Base-by-base conservation (phyloP, 2,797 vertebrate species). In the Clarias laeviceps region DNA sequence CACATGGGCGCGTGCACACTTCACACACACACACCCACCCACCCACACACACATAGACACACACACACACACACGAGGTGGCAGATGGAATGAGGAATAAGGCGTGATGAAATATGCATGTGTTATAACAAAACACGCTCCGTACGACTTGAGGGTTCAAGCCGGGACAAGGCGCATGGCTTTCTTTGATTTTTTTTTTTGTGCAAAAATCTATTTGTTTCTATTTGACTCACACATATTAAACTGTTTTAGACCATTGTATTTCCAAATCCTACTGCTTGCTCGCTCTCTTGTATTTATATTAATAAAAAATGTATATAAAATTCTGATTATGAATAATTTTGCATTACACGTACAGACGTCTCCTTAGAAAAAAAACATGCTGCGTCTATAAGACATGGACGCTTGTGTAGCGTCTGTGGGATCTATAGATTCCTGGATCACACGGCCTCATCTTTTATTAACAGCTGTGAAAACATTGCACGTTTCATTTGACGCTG, bases 21-120 rank as follows among this genome's bases (percentile, higher is more conserved):
- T 54, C 50, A 32, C 65, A 66, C 64, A 40, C 37, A 45, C 45
- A 50, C 9, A 45, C 40, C 7, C 40, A 45, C 45, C 2, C 45
- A 29, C 72, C 20, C 54, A 40, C 61, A 18, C 24, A 27, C 77
- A 27, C 77, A 76, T 61, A 77, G 62, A 37, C 73, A 17, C 54
- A 62, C 56, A 8, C 80, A 86, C 74, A 45, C 83, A 82, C 85
- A 87, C 22, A 64, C 12, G 6, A 27, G 34, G 34, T 80, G 29
- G 40, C 82, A 76, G 72, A 83, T 83, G 82, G 72, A 83, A 83
- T 54, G 70, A 65, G 59, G 85, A 86, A 83, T 79, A 88, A 90
- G 88, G 89, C 79, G 81, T 74, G 68, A 88, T 87, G 61, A 90
- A 90, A 90, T 87, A 88, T 57, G 22, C 80, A 90, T 85, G 76